A percentile compares a stretch with the other conserved stretches of the same genome.
Evolutionary conservation across 2,113 vertebrate genomes (phyloP).

Genomic region (Puffinus mauretanicus): DNA sequence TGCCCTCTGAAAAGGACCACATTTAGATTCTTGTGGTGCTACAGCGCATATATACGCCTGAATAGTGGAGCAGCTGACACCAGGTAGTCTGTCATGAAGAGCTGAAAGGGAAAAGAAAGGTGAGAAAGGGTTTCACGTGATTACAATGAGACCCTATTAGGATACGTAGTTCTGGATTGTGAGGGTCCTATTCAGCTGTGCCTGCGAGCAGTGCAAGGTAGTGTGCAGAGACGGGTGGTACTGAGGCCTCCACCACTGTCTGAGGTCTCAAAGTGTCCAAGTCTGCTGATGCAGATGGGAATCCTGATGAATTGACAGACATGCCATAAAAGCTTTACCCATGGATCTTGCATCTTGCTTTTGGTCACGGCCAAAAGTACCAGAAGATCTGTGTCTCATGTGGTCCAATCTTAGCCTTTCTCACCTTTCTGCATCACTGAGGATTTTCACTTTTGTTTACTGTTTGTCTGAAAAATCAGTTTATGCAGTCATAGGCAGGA

Average conservation of each 20-base stretch:
- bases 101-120: not conserved
- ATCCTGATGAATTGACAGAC: not conserved
- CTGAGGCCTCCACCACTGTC: not conserved
- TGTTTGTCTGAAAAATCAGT: not conserved
- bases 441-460: not conserved
- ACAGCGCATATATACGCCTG: accelerated
- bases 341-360: not conserved
- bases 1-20: not conserved
- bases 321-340: not conserved
- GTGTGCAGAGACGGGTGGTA: not conserved
- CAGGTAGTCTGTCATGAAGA: not conserved
- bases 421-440: not conserved
- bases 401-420: not conserved
- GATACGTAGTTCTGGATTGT: accelerated
- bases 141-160: not conserved
- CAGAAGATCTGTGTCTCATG: not conserved
- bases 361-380: not conserved
- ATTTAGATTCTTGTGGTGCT: not conserved
- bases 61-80: not conserved
- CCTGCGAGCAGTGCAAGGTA: not conserved
- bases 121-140: not conserved
- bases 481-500: not conserved
- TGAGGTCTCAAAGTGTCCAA: not conserved
- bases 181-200: not conserved
- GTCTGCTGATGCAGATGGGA: not conserved